These are phyloP conservation scores for Melanotaenia boesemani DNA, from an alignment of 2,797 vertebrate species.

Conservation along the genomic window DNA sequence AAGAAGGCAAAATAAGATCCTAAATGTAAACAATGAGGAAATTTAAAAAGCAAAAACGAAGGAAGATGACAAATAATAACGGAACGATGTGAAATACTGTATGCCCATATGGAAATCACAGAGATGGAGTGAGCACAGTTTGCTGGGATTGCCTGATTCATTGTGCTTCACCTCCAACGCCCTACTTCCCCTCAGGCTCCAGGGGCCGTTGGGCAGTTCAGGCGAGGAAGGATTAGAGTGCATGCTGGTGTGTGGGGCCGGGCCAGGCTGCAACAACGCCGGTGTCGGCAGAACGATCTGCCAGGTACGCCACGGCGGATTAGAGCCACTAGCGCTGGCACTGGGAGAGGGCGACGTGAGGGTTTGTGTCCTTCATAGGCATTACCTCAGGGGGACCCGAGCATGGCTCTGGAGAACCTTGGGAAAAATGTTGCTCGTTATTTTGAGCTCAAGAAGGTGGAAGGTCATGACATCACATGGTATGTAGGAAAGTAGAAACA, in stretches of 20 bases:
- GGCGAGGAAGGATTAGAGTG: conserved; percentile 75
- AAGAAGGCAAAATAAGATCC: too few species aligned
- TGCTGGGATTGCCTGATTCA: conserved; percentile 59
- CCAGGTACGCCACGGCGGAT: conserved; percentile 90
- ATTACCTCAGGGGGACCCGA: conserved; percentile 29
- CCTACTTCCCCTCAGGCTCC: conserved; percentile 73
- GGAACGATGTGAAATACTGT: too few species aligned
- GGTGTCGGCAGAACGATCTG: conserved; percentile 84
- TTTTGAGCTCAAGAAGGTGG: neutral
- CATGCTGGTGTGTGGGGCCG: conserved; percentile 79
- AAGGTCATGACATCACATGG: neutral
- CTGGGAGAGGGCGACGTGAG: conserved; percentile 70
- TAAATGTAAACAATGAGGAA: neutral
- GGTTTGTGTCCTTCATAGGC: conserved; percentile 48
- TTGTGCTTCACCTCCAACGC: conserved; percentile 80
- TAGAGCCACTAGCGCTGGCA: conserved; percentile 83
- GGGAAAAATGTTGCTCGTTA: conserved; percentile 43
- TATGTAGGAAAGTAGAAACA: neutral
- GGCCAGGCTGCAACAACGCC: conserved; percentile 75
- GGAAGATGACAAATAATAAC: neutral
- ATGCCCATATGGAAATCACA: too few species aligned
- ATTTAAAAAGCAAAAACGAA: neutral
- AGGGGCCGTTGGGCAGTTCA: conserved; percentile 40
- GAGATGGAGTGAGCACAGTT: conserved; percentile 11
- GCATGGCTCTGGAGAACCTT: conserved; percentile 27